Evolutionary conservation across 2,888 invertebrate genomes (phyloP).

Genomic region (Taenaris catops): DNA sequence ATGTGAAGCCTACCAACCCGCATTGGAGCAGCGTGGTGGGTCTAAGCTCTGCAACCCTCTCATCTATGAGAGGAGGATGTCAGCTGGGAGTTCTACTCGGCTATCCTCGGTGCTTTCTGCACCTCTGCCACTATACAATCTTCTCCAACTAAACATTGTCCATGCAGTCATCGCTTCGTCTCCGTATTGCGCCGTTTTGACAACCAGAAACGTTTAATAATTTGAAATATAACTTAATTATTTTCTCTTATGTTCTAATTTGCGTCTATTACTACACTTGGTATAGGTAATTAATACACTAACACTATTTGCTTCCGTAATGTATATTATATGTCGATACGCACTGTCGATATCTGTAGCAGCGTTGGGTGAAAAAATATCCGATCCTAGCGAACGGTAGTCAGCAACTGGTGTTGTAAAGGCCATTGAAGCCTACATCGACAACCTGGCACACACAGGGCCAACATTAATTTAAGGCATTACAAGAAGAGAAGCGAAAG

Average conservation of each 20-base stretch:
- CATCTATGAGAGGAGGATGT: too few relatives aligned
- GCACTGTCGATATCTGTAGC: not conserved
- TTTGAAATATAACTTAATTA: constrained; percentile 4
- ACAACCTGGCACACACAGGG: constrained; percentile 61
- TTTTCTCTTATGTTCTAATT: too few relatives aligned
- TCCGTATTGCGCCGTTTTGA: constrained; percentile 73
- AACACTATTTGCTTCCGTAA: too few relatives aligned
- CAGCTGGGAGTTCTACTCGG: constrained; percentile 59
- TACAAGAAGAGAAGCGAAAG: too few relatives aligned
- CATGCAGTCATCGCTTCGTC: constrained; percentile 74
- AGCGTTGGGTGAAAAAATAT: constrained; percentile 30
- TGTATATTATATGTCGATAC: too few relatives aligned
- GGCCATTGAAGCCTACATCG: constrained; percentile 45
- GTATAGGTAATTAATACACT: too few relatives aligned
- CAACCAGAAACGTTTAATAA: constrained; percentile 6
- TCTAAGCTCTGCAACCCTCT: too few relatives aligned
- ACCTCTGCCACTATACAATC: constrained; percentile 56
- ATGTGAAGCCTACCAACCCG: too few relatives aligned
- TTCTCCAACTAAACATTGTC: constrained; percentile 75
- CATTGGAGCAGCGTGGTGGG: too few relatives aligned
- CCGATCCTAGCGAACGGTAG: constrained; percentile 49
- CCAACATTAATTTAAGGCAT: constrained; percentile 45
- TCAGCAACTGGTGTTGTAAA: constrained; percentile 49
- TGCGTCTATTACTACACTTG: too few relatives aligned
- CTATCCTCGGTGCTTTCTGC: constrained; percentile 51